Conservation (phyloP, 2,113 vertebrate species). For the Calonectris borealis region DNA sequence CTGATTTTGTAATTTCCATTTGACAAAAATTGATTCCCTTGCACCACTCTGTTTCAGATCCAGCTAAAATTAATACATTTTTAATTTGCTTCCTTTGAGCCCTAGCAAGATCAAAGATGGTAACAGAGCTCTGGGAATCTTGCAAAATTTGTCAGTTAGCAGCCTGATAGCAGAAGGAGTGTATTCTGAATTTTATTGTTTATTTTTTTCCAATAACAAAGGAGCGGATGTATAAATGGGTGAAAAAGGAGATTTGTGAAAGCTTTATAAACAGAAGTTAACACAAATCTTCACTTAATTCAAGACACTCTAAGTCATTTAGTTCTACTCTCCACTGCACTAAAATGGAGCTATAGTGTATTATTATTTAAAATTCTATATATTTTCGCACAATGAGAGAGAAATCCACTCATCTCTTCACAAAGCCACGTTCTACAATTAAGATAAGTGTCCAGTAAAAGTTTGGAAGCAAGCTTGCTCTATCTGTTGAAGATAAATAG, state of each 20-base stretch:
- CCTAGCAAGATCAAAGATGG: conserved; percentile 20
- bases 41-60: neutral
- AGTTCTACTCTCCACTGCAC: neutral
- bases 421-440: neutral
- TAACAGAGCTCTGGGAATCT: neutral
- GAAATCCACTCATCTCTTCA: neutral
- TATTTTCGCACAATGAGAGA: neutral
- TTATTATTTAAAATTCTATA: neutral
- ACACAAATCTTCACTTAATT: neutral
- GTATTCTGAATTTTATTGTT: neutral
- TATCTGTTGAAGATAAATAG: neutral
- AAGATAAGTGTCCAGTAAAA: neutral
- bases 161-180: neutral
- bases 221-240: neutral
- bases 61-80: conserved; percentile 30
- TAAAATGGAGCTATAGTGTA: neutral
- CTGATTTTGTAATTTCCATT: neutral
- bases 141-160: neutral
- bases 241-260: neutral
- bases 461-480: neutral
- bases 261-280: neutral
- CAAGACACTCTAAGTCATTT: neutral
- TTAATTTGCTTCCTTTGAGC: conserved; percentile 32
- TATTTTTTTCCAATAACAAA: neutral
- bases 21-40: conserved; percentile 23